phyloP scores from a whole-genome alignment of 2,113 vertebrate species.

The Sula dactylatra region DNA sequence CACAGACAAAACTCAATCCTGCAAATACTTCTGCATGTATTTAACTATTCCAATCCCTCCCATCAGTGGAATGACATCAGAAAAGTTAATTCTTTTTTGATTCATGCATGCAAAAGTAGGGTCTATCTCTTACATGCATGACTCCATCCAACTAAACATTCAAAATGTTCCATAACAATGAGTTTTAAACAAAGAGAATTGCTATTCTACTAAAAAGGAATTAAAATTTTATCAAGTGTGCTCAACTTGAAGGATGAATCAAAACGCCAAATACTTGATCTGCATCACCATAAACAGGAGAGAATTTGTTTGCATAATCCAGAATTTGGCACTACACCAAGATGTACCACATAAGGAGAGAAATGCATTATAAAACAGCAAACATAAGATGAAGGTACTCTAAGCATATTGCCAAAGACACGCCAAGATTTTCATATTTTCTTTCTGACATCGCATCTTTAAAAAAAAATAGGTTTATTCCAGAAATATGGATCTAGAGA shows the following conservation, averaged over 20 bases:
- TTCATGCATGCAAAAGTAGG: background rate
- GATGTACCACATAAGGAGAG: background rate
- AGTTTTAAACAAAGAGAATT: background rate
- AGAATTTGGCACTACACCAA: background rate
- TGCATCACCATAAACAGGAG: background rate
- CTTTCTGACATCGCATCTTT: background rate
- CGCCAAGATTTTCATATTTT: background rate
- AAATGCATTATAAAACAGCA: background rate
- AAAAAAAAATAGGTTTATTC: background rate
- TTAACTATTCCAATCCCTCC: background rate
- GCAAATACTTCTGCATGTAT: background rate
- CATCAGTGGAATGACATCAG: background rate
- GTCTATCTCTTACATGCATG: background rate
- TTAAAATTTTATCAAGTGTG: constrained; percentile 24
- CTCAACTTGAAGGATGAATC: constrained; percentile 24
- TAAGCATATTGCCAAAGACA: background rate
- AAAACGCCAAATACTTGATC: background rate
- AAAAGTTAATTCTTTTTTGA: background rate
- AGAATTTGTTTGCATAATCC: background rate
- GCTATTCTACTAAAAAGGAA: background rate
- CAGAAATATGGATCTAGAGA: background rate
- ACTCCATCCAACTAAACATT: background rate
- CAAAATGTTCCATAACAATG: background rate
- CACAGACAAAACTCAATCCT: background rate
- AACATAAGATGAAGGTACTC: background rate